Evolutionary conservation across 2,888 invertebrate species (phyloP).

Genomic region (Lasioglossum calceatum): DNA sequence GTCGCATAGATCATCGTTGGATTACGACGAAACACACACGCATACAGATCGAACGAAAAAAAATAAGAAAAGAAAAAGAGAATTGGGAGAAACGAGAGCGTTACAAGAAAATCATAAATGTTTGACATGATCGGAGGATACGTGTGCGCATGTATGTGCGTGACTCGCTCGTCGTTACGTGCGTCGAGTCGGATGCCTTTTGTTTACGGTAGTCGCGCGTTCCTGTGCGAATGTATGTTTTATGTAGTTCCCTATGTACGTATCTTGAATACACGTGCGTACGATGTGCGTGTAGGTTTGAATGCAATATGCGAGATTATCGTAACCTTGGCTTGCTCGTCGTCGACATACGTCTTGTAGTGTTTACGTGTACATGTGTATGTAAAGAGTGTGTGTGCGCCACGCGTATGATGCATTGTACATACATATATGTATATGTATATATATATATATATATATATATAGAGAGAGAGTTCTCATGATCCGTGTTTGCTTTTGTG

Average conservation of each 20-base stretch:
- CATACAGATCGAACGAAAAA: slow-evolving; percentile 1
- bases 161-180: slow-evolving; percentile 33
- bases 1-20: neutral
- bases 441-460: slow-evolving; percentile 36
- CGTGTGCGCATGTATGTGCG: slow-evolving; percentile 30
- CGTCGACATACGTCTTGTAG: slow-evolving; percentile 49
- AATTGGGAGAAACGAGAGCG: neutral
- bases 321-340: slow-evolving; percentile 59
- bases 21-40: neutral
- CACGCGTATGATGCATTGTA: neutral
- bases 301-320: slow-evolving; percentile 66
- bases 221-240: slow-evolving; percentile 59
- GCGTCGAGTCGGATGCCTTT: slow-evolving; percentile 45
- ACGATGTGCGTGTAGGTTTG: slow-evolving; percentile 67
- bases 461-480: slow-evolving; percentile 21
- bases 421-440: neutral
- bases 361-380: neutral
- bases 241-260: slow-evolving; percentile 62
- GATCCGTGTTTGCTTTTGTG: slow-evolving; percentile 46
- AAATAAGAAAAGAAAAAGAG: neutral
- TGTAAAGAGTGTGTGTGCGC: neutral
- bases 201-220: slow-evolving; percentile 37
- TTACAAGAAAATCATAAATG: slow-evolving; percentile 8
- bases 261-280: slow-evolving; percentile 67
- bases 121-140: slow-evolving; percentile 38